phyloP scores from a whole-genome alignment of 2,888 invertebrate genomes.

The Axea sp. region DNA sequence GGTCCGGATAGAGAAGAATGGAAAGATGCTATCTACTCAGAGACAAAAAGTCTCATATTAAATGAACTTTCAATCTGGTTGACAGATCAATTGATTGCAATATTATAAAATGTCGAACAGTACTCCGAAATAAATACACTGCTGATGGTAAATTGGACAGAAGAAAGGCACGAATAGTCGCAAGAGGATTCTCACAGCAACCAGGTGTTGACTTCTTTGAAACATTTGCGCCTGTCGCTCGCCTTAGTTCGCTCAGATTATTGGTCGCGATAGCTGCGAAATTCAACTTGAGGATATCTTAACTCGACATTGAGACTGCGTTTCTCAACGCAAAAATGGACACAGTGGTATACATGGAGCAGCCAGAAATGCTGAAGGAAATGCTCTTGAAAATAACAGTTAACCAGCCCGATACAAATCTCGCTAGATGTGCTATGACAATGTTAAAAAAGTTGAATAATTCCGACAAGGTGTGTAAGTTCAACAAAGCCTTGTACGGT shows the following conservation, averaged over 20 bases:
- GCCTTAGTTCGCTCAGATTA: background rate
- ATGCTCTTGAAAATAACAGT: background rate
- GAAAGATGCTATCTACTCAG: constrained; percentile 41
- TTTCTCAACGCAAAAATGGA: background rate
- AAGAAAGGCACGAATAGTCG: constrained; percentile 62
- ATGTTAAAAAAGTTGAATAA: background rate
- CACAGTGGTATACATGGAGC: background rate
- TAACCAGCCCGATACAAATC: background rate
- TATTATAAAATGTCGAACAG: no score
- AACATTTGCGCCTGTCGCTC: constrained; percentile 6
- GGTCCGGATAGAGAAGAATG: constrained; percentile 37
- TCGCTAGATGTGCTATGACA: background rate
- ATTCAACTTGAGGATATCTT: background rate
- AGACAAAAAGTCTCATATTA: constrained; percentile 39
- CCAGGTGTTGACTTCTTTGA: constrained; percentile 34
- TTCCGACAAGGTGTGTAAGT: background rate
- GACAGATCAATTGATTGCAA: constrained; percentile 22
- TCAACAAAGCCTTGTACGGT: background rate
- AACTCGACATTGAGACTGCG: background rate
- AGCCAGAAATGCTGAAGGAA: background rate
- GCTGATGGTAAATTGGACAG: no score
- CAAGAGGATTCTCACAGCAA: constrained; percentile 58
- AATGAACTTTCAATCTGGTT: constrained; percentile 54
- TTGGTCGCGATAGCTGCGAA: background rate
- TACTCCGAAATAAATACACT: no score